Conservation (phyloP, 2,797 vertebrate species). For the Crypturellus tataupa region DNA sequence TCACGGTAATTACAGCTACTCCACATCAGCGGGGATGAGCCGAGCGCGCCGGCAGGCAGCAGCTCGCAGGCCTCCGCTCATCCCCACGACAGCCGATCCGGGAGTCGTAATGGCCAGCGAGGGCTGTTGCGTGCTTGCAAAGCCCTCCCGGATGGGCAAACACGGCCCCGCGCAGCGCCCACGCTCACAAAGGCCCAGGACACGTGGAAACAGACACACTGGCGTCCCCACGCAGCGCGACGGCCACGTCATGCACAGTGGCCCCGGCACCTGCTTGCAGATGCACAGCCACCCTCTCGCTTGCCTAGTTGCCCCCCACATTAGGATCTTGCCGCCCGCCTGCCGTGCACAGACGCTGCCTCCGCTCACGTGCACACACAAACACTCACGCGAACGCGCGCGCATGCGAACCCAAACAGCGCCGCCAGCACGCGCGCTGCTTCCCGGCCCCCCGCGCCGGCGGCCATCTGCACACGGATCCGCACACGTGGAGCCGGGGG, state of each 20-base stretch:
- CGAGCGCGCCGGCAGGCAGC: background rate
- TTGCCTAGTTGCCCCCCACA: background rate
- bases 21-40: background rate
- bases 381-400: background rate
- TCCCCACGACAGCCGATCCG: too few relatives aligned
- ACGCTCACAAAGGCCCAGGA: background rate
- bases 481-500: background rate
- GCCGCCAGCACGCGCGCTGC: background rate
- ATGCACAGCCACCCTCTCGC: too few relatives aligned
- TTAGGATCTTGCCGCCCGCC: too few relatives aligned
- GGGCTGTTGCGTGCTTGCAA: background rate
- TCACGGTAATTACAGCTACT: slow-evolving; percentile 16
- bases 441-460: background rate
- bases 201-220: background rate
- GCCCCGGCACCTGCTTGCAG: too few relatives aligned
- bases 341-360: background rate
- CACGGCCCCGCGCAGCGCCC: too few relatives aligned
- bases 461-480: slow-evolving; percentile 31
- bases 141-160: background rate
- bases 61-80: accelerated
- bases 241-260: too few relatives aligned
- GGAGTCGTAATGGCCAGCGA: background rate
- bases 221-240: background rate
- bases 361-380: background rate
- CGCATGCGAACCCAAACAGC: background rate